Conservation (phyloP, 2,888 invertebrate species). For the Exephanes ischioxanthus region DNA sequence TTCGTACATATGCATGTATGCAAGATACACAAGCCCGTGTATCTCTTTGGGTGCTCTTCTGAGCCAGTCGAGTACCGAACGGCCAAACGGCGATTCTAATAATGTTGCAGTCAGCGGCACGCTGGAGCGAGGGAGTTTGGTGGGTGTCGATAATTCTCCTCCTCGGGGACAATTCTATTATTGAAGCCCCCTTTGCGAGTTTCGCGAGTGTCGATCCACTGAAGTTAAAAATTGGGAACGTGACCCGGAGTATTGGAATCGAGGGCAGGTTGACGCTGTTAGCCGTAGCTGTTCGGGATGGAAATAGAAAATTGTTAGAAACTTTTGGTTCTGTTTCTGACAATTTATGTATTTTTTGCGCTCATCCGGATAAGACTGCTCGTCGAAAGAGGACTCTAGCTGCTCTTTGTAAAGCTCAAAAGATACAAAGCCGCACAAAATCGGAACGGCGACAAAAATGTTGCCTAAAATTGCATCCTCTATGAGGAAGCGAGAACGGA, state of each 20-base stretch:
- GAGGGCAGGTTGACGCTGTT: neutral
- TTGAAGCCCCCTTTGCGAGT: neutral
- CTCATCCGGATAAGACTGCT: neutral
- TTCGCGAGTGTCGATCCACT: neutral
- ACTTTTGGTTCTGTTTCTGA: neutral
- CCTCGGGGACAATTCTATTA: conserved; percentile 33
- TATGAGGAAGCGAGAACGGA: neutral
- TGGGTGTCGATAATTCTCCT: conserved; percentile 38
- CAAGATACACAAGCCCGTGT: neutral
- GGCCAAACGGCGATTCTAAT: conserved; percentile 16
- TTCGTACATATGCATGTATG: neutral
- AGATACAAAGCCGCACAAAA: neutral
- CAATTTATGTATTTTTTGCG: neutral
- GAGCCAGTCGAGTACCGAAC: neutral
- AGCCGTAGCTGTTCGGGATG: neutral
- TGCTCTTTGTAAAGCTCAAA: neutral
- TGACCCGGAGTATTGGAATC: neutral
- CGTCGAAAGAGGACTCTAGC: neutral
- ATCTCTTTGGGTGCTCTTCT: conserved; percentile 8
- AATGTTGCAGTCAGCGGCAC: conserved; percentile 9
- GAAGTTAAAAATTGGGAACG: neutral
- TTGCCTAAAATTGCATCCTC: too few species aligned
- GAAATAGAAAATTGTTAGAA: neutral
- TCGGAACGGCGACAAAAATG: neutral
- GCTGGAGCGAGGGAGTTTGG: conserved; percentile 3